Evolutionary conservation across 2,797 vertebrate genomes (phyloP).

Genomic region (Chelidonichthys spinosus): DNA sequence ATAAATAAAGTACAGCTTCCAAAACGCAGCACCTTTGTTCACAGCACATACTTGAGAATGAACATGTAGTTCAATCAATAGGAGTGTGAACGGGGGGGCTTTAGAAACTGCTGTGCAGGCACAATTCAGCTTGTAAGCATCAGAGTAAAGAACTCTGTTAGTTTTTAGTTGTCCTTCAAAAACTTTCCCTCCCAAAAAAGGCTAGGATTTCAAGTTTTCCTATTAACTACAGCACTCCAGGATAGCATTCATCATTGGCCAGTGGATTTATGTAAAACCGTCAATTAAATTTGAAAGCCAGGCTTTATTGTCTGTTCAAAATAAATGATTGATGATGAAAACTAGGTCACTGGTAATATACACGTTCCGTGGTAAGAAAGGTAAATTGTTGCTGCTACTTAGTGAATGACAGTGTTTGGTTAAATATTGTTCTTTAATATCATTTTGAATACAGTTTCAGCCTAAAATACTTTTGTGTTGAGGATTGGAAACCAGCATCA

Average conservation of each 20-base stretch:
- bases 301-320: not conserved
- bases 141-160: not conserved
- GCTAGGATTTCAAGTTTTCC: not conserved
- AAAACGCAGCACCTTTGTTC: slow-evolving; percentile 40
- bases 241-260: not conserved
- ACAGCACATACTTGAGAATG: slow-evolving; percentile 40
- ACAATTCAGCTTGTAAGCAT: slow-evolving; percentile 17
- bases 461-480: not conserved
- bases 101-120: slow-evolving; percentile 44
- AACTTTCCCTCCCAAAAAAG: not conserved
- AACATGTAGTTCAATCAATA: slow-evolving; percentile 76
- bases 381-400: no score
- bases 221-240: not conserved
- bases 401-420: not conserved
- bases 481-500: not conserved
- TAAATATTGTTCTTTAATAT: not conserved
- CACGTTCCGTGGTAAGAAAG: not conserved
- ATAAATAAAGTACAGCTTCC: slow-evolving; percentile 82
- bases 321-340: not conserved
- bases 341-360: not conserved
- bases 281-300: not conserved
- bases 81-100: slow-evolving; percentile 28
- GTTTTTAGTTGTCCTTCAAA: slow-evolving; percentile 9
- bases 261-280: not conserved
- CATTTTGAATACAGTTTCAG: not conserved